Conservation (phyloP, 2,797 vertebrate genomes). For the Urocyon cinereoargenteus region DNA sequence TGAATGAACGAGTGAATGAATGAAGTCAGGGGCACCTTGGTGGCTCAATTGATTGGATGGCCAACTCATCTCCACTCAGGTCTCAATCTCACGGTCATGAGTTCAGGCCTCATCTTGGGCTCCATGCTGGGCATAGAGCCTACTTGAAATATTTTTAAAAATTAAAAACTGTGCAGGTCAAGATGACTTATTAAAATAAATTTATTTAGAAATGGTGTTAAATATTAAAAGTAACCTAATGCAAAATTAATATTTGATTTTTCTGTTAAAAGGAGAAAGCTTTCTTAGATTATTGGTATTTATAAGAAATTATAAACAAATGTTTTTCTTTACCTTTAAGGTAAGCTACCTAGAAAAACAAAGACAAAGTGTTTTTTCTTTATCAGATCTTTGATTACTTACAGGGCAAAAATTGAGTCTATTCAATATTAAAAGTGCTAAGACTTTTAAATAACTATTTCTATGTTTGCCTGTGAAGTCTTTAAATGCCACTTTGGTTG, state of each 20-base stretch:
- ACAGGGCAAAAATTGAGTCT: background rate
- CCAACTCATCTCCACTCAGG: too few relatives aligned
- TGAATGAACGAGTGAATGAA: too few relatives aligned
- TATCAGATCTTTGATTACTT: background rate
- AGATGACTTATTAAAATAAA: background rate
- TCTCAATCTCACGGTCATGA: too few relatives aligned
- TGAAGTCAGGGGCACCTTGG: too few relatives aligned
- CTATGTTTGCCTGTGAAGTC: background rate
- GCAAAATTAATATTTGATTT: background rate
- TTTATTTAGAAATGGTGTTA: background rate
- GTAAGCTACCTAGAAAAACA: background rate
- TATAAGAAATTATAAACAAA: background rate
- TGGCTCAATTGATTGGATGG: too few relatives aligned
- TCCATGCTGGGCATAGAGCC: too few relatives aligned
- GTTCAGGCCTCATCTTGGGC: too few relatives aligned
- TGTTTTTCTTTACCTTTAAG: background rate
- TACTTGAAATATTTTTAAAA: background rate
- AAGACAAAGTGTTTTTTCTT: background rate
- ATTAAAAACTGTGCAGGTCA: background rate
- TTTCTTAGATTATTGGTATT: background rate
- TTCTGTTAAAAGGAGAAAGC: background rate
- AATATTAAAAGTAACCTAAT: background rate
- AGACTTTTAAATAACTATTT: background rate
- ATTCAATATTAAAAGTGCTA: background rate
- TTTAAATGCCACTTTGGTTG: background rate